Conservation (phyloP, 2,113 vertebrate genomes). For the Microtus richardsoni region DNA sequence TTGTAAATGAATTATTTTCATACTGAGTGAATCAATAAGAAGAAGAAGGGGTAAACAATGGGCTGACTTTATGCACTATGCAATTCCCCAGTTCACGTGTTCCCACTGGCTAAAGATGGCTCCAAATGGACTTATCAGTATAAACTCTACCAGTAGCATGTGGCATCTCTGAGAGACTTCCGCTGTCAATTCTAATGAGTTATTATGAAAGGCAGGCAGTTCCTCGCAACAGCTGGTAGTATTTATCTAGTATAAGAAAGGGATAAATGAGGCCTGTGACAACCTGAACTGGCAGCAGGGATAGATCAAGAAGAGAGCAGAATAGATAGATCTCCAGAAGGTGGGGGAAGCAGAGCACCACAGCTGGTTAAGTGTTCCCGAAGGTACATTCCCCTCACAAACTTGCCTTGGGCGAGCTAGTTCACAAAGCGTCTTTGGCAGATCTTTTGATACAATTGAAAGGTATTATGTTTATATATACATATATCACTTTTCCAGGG, state of each 20-base stretch:
- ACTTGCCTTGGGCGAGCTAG: neutral
- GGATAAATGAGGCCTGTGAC: conserved; percentile 72
- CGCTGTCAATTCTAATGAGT: conserved; percentile 73
- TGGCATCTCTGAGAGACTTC: conserved; percentile 52
- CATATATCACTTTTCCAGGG: neutral
- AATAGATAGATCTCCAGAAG: neutral
- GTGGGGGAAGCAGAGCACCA: neutral
- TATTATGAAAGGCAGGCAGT: conserved; percentile 74
- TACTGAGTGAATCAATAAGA: conserved; percentile 44
- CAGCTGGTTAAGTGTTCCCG: conserved; percentile 3
- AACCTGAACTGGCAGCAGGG: conserved; percentile 28
- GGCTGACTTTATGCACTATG: conserved; percentile 11
- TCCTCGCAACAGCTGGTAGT: conserved; percentile 69
- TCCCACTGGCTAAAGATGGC: conserved; percentile 30
- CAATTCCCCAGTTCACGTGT: conserved; percentile 23
- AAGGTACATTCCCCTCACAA: neutral
- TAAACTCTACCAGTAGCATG: conserved; percentile 31
- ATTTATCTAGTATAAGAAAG: conserved; percentile 71
- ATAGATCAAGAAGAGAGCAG: conserved; percentile 33
- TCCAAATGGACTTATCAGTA: conserved; percentile 53
- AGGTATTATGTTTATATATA: neutral
- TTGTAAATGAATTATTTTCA: conserved; percentile 66
- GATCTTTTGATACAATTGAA: neutral
- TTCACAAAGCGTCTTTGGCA: neutral
- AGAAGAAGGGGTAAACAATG: conserved; percentile 3